Evolutionary conservation across 2,797 vertebrate species (phyloP).

Genomic region (Clarias pachynema): DNA sequence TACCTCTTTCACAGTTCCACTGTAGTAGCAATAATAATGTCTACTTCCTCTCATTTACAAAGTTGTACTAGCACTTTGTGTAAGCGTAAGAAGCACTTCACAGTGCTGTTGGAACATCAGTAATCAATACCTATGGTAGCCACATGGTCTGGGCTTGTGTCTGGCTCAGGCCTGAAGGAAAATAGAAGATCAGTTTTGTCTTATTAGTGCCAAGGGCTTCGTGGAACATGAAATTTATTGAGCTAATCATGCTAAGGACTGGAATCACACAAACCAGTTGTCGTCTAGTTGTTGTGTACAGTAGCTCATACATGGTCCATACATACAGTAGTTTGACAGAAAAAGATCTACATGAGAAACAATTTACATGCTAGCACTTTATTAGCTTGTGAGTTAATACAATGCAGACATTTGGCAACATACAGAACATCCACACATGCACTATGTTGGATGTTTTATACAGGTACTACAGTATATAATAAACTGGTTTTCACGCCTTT

Average conservation of each 20-base stretch:
- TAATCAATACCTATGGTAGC: constrained; percentile 39
- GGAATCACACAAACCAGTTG: background rate
- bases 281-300: constrained; percentile 22
- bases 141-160: constrained; percentile 20
- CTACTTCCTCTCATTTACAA: constrained; percentile 5
- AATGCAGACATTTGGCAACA: background rate
- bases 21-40: constrained; percentile 6
- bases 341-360: constrained; percentile 10
- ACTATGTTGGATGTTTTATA: background rate
- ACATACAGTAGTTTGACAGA: background rate
- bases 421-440: background rate
- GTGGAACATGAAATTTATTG: constrained; percentile 28
- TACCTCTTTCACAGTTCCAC: background rate
- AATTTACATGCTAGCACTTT: background rate
- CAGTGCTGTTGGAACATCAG: background rate
- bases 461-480: background rate
- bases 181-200: constrained; percentile 29
- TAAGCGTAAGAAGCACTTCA: constrained; percentile 3
- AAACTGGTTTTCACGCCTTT: background rate
- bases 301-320: background rate
- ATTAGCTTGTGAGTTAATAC: background rate
- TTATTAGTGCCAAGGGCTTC: constrained; percentile 24
- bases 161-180: constrained; percentile 27
- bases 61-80: constrained; percentile 8
- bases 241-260: constrained; percentile 22